A percentile compares a stretch with the other conserved stretches of the same genome.
These are phyloP conservation scores for Nemurella pictetii DNA, from an alignment of 2,888 invertebrate species.

Conservation along the genomic window DNA sequence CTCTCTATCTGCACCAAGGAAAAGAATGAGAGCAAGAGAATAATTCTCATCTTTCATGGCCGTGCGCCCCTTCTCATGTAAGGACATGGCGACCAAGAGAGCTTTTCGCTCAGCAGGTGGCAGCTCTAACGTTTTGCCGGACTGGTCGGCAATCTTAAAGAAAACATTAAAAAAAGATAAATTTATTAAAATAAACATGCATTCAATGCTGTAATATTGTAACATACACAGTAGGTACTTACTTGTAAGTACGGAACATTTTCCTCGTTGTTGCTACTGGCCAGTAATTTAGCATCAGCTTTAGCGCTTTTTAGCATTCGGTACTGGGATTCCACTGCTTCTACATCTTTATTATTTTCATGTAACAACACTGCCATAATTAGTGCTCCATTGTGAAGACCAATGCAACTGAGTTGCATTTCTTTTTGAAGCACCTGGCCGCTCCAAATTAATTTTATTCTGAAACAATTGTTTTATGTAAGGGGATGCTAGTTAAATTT, in stretches of 20 bases:
- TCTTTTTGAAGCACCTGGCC: constrained; percentile 65
- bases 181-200: neutral
- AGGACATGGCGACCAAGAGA: constrained; percentile 73
- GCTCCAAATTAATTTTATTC: constrained; percentile 68
- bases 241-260: constrained; percentile 54
- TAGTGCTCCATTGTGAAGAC: constrained; percentile 68
- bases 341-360: constrained; percentile 49
- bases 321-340: constrained; percentile 40
- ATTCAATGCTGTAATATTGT: too few species aligned
- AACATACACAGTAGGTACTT: too few species aligned
- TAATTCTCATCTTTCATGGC: constrained; percentile 68
- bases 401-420: constrained; percentile 59
- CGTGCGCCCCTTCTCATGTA: constrained; percentile 70
- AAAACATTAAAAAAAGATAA: constrained; percentile 29
- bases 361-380: constrained; percentile 65
- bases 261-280: constrained; percentile 35
- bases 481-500: neutral
- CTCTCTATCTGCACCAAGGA: constrained; percentile 77
- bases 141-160: constrained; percentile 72
- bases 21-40: constrained; percentile 69
- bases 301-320: constrained; percentile 38
- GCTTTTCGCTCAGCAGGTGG: constrained; percentile 70
- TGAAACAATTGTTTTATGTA: constrained; percentile 47
- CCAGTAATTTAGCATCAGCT: constrained; percentile 41
- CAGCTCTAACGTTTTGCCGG: constrained; percentile 71